phyloP scores from a whole-genome alignment of 1,140 invertebrate species.

The Tetramorium parvispinum region DNA sequence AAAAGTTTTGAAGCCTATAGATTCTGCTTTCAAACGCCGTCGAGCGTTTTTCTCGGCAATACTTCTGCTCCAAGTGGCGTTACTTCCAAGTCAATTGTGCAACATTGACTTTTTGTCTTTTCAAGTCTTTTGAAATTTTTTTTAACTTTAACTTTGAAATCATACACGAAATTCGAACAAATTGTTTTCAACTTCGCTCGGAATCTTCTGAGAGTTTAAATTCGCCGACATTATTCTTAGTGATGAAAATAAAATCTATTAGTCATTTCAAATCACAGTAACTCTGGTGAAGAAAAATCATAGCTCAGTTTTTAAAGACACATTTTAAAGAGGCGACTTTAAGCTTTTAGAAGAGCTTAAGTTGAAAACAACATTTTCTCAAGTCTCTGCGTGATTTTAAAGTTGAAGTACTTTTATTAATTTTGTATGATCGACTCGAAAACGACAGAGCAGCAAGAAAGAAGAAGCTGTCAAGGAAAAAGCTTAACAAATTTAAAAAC shows the following conservation, averaged over 20 bases:
- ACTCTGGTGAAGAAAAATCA: neutral
- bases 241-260: neutral
- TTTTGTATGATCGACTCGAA: constrained; percentile 6
- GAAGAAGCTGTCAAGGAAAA: neutral
- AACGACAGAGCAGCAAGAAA: neutral
- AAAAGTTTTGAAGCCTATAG: constrained; percentile 20
- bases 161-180: constrained; percentile 5
- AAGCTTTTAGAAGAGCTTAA: neutral
- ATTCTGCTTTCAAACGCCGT: neutral
- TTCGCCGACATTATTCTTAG: neutral
- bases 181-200: constrained; percentile 9
- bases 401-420: constrained; percentile 16
- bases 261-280: constrained; percentile 8
- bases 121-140: constrained; percentile 10
- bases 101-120: constrained; percentile 19
- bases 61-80: constrained; percentile 24
- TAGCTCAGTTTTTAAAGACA: neutral
- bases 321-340: neutral
- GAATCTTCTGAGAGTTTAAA: neutral
- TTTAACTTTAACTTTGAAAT: constrained; percentile 1
- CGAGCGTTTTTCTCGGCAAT: neutral
- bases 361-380: constrained; percentile 17
- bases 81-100: constrained; percentile 13
- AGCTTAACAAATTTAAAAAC: neutral
- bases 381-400: neutral